Conservation (phyloP, 2,797 vertebrate species). For the Manis crassicaudata region DNA sequence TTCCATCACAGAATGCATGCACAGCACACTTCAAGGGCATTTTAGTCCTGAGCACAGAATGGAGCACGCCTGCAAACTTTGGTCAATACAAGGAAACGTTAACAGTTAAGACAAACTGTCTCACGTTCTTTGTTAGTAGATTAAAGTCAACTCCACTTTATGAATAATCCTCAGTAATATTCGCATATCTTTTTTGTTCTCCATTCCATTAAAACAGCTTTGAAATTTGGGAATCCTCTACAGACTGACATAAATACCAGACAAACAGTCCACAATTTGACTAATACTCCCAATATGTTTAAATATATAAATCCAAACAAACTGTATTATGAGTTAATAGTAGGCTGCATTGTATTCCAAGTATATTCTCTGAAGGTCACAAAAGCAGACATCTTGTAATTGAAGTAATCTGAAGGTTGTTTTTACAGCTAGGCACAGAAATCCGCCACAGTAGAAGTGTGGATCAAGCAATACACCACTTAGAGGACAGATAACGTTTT, state of each 20-base stretch:
- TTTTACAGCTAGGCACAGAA: conserved; percentile 77
- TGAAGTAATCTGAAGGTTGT: conserved; percentile 77
- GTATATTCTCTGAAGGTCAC: conserved; percentile 66
- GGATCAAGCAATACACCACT: conserved; percentile 79
- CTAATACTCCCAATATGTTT: conserved; percentile 43
- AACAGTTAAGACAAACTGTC: conserved; percentile 79
- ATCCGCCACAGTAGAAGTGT: conserved; percentile 74
- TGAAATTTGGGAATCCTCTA: conserved; percentile 55
- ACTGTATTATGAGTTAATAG: conserved; percentile 69
- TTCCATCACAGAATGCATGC: conserved; percentile 79
- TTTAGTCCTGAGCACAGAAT: conserved; percentile 85
- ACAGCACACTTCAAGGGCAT: conserved; percentile 78
- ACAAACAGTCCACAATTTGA: conserved; percentile 38
- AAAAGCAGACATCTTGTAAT: conserved; percentile 76
- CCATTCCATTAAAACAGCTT: conserved; percentile 58
- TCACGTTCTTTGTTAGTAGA: conserved; percentile 76
- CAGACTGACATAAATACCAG: conserved; percentile 57
- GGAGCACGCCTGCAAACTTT: conserved; percentile 85
- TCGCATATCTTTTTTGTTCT: conserved; percentile 54
- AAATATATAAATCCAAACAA: conserved; percentile 70
- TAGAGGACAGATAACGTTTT: conserved; percentile 64
- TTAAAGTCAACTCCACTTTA: conserved; percentile 52
- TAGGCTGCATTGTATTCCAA: conserved; percentile 52
- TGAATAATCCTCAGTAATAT: conserved; percentile 66
- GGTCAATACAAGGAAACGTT: conserved; percentile 84